Evolutionary conservation across 2,797 vertebrate species (phyloP).

Genomic region (Setipinna tenuifilis): DNA sequence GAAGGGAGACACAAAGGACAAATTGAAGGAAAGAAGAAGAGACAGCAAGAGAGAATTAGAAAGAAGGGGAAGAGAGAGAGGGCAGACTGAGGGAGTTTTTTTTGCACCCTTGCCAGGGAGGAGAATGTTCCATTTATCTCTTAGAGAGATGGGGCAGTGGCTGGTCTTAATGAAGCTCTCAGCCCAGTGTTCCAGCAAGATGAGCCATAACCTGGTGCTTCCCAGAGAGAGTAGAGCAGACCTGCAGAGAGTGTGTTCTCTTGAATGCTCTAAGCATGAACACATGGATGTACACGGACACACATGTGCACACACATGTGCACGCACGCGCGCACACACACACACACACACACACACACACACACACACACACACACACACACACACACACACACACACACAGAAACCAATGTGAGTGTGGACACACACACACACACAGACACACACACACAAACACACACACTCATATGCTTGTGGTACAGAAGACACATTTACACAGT

Average conservation of each 20-base stretch:
- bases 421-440: conserved; percentile 21
- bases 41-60: background rate
- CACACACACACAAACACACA: conserved; percentile 11
- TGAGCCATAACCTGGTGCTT: background rate
- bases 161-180: background rate
- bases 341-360: conserved; percentile 23
- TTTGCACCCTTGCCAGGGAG: background rate
- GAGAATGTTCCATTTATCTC: background rate
- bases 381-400: conserved; percentile 28
- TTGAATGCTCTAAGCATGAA: background rate
- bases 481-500: conserved; percentile 29
- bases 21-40: background rate
- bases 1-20: background rate
- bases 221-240: background rate
- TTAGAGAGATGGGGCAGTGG: background rate
- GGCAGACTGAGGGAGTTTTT: background rate
- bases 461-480: background rate
- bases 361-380: conserved; percentile 28
- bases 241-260: background rate
- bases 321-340: conserved; percentile 34
- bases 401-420: background rate
- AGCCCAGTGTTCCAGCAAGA: background rate
- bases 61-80: background rate
- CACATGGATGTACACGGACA: background rate
- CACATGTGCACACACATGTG: background rate